Percentiles rank a stretch among this genome's conserved stretches.
These are phyloP conservation scores for Halichondria panicea DNA, from an alignment of 37 sponge, comb jelly and placozoan genomes.

Conservation along the genomic window DNA sequence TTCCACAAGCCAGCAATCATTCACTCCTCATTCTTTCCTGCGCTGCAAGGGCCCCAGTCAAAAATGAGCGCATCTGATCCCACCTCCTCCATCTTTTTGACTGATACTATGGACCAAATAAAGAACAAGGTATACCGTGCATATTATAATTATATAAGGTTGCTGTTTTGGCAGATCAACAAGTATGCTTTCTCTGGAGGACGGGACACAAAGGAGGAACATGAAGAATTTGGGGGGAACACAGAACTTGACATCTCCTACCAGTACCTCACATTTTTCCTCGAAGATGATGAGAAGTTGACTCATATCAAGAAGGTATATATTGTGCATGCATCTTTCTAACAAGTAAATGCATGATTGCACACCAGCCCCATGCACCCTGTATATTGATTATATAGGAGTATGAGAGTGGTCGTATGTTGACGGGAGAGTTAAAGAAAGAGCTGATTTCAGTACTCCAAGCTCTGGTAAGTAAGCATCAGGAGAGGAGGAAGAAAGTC, in stretches of 20 bases:
- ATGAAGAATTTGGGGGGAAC: constrained; percentile 80
- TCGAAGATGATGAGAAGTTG: constrained; percentile 74
- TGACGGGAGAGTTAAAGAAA: constrained; percentile 85
- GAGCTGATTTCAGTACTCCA: constrained; percentile 73
- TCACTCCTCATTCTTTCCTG: constrained; percentile 89
- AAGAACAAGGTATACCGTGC: constrained; percentile 60
- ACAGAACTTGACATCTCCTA: constrained; percentile 83
- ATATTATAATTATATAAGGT: background rate
- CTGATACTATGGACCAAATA: constrained; percentile 78
- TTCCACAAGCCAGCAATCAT: constrained; percentile 82
- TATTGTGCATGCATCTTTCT: background rate
- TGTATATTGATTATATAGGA: constrained; percentile 23
- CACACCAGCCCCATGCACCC: background rate
- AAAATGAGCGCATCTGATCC: constrained; percentile 92
- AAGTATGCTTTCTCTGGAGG: constrained; percentile 94
- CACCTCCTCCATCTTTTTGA: constrained; percentile 79
- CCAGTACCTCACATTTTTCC: constrained; percentile 86
- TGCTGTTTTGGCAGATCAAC: constrained; percentile 48
- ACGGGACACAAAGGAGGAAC: constrained; percentile 84
- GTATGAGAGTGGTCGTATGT: constrained; percentile 72
- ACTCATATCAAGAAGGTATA: constrained; percentile 66
- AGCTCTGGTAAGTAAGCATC: constrained; percentile 58
- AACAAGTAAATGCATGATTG: background rate
- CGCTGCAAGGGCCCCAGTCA: constrained; percentile 86
- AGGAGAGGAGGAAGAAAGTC: constrained; percentile 50